Percentiles rank a stretch among this genome's conserved stretches.
Conservation (phyloP, 2,888 invertebrate genomes). For the Frankliniella intonsa region DNA sequence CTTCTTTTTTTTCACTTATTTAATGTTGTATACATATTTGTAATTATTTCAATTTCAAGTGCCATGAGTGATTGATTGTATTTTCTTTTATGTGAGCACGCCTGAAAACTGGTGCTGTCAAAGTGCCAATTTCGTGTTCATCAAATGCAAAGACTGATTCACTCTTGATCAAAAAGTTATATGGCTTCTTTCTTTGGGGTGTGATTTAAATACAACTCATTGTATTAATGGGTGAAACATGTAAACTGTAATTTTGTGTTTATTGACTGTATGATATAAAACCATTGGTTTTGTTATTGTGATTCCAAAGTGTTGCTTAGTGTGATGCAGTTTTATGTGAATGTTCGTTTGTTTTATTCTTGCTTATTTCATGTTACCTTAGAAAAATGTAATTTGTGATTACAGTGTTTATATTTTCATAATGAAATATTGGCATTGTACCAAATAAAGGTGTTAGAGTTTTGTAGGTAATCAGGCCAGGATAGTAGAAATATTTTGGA, state of each 20-base stretch:
- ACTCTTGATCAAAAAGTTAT: background rate
- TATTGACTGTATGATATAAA: background rate
- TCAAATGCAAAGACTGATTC: slow-evolving; percentile 7
- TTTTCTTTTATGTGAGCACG: background rate
- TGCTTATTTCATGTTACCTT: background rate
- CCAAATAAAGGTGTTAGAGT: background rate
- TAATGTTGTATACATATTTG: background rate
- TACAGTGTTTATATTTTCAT: background rate
- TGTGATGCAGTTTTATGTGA: background rate
- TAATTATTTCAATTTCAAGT: background rate
- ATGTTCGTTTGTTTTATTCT: background rate
- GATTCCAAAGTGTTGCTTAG: background rate
- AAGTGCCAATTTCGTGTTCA: background rate
- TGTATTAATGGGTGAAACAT: background rate
- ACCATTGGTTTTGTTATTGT: slow-evolving; percentile 11
- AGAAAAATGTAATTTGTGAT: background rate
- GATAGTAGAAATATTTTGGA: background rate
- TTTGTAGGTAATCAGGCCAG: background rate
- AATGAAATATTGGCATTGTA: background rate
- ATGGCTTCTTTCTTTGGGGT: background rate
- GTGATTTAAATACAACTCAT: background rate
- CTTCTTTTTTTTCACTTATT: background rate
- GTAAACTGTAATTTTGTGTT: background rate
- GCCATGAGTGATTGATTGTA: background rate
- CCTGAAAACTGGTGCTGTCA: background rate